Evolutionary conservation across 2,113 vertebrate genomes (phyloP), one percentile per base, ranked within the genome.

Genomic region (Entomyzon cyanotis): DNA sequence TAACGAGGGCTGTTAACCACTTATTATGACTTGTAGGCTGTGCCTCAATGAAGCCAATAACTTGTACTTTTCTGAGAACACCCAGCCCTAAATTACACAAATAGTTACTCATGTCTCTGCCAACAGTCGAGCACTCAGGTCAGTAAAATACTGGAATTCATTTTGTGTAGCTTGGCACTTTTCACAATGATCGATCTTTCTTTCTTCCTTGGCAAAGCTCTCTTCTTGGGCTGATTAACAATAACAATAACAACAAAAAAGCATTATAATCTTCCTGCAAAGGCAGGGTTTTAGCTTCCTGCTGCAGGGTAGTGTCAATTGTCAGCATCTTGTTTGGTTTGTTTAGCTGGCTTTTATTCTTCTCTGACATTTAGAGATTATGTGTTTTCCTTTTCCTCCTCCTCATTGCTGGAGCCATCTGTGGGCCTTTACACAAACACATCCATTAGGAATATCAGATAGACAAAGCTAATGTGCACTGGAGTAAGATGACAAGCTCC

Each of bases 301-400:
- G 55, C 55, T 3, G 9, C 52, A 68, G 69, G n/a, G 46, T 49
- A 82, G 47, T 52, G 58, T 93, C 90, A 91, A 55, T 60, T 91
- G 67, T 93, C 85, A 95, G 49, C 60, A 84, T 88, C 85, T 91
- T 89, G 47, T 74, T 87, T 84, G 53, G 70, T 95, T 96, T 94
- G 41, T 91, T 97, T 95, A 84, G 89, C 59, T 90, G 76, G 65
- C n/a, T 96, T 94, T 96, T 87, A 76, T 96, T 96, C 79, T 94
- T 90, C 69, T 84, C 81, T 96, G 92, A 95, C 79, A 94, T 94
- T 94, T 95, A 87, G 62, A 84, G 73, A 82, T 89, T 76, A 60
- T 90, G 60, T 88, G 80, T 95, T 96, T 96, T 94, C 76, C 85
- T 93, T 94, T 93, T 90, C 69, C 62, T 90, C 87, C 83, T 93